These are phyloP conservation scores for Xenopus petersii DNA, from an alignment of 2,797 vertebrate genomes.

Conservation along the genomic window DNA sequence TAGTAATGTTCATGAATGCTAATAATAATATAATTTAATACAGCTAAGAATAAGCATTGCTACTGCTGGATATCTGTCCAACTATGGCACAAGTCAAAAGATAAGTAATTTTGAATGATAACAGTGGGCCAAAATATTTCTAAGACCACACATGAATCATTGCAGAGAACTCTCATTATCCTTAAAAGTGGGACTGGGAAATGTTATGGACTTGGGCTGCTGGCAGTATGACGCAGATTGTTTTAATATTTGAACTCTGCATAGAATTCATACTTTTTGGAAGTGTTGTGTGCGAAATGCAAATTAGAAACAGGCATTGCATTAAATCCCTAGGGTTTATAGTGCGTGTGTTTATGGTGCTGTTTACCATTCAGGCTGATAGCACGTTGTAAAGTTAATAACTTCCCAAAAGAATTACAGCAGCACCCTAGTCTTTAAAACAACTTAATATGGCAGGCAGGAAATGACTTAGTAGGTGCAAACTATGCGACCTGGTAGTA, in stretches of 20 bases:
- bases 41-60: too few relatives aligned
- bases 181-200: too few relatives aligned
- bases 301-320: not conserved
- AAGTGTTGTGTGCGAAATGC: not conserved
- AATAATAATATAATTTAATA: too few relatives aligned
- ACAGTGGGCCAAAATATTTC: too few relatives aligned
- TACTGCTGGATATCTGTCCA: too few relatives aligned
- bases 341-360: constrained; percentile 4
- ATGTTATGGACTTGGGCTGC: too few relatives aligned
- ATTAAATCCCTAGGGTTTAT: constrained; percentile 3
- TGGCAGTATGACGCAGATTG: too few relatives aligned
- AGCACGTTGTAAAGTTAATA: constrained; percentile 44
- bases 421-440: constrained; percentile 60
- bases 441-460: constrained; percentile 68
- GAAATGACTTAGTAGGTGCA: constrained; percentile 80
- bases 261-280: not conserved
- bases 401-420: constrained; percentile 53
- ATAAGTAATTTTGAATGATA: too few relatives aligned
- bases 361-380: constrained; percentile 31
- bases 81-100: too few relatives aligned
- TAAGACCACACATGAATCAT: too few relatives aligned
- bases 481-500: constrained; percentile 66
- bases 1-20: too few relatives aligned
- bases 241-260: not conserved
- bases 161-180: too few relatives aligned